These are phyloP conservation scores for Glaucopsyche alexis DNA, from an alignment of 2,888 invertebrate species.

Conservation along the genomic window DNA sequence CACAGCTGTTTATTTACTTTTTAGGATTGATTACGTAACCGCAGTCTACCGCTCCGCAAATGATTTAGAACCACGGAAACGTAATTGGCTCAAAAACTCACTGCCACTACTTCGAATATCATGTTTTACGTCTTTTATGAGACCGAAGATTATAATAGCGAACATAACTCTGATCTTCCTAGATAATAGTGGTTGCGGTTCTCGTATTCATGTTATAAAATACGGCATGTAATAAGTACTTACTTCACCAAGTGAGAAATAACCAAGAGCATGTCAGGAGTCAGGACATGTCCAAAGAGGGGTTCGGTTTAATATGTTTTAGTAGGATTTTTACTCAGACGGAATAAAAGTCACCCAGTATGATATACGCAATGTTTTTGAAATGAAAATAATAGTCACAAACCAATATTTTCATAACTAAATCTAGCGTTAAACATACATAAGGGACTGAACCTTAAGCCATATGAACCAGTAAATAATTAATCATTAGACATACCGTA, in stretches of 20 bases:
- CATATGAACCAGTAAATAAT: background rate
- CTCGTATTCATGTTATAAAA: background rate
- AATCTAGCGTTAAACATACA: no score
- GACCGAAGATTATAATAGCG: background rate
- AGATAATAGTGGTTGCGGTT: background rate
- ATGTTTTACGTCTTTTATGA: conserved; percentile 10
- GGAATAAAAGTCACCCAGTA: no score
- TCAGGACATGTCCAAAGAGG: no score
- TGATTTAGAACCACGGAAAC: conserved; percentile 48
- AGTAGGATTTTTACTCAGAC: no score
- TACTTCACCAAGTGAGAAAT: no score
- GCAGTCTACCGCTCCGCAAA: conserved; percentile 43
- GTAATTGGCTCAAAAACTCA: conserved; percentile 36
- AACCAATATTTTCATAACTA: no score
- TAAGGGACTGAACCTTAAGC: no score
- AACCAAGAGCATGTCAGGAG: no score
- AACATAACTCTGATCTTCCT: conserved; percentile 5
- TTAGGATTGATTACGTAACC: conserved; percentile 58
- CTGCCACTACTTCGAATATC: background rate
- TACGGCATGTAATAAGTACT: no score
- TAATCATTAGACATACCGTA: background rate
- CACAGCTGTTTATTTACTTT: conserved; percentile 57
- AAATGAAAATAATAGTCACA: no score
- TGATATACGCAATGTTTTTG: no score
- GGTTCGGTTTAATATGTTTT: no score